Evolutionary conservation across 2,113 vertebrate species (phyloP).

Genomic region (Neodontobutis hainanensis): DNA sequence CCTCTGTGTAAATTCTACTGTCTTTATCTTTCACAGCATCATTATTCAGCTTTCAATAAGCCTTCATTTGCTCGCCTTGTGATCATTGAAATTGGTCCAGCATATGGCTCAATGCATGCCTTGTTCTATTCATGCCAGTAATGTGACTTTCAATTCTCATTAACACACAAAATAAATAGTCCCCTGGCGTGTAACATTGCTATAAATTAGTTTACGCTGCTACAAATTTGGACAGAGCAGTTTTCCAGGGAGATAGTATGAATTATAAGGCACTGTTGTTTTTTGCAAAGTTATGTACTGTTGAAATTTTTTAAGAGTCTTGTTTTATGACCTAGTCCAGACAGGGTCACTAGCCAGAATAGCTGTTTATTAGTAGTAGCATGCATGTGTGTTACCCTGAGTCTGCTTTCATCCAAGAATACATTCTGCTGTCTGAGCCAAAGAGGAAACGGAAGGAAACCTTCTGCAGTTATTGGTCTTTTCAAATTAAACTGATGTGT

Average conservation of each 20-base stretch:
- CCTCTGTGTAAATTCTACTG: conserved; percentile 39
- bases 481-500: conserved; percentile 43
- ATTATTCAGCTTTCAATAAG: conserved; percentile 64
- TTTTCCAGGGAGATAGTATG: conserved; percentile 21
- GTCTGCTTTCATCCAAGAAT: conserved; percentile 41
- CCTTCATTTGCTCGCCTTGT: conserved; percentile 53
- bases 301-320: neutral
- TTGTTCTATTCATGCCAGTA: conserved; percentile 69
- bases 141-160: conserved; percentile 67
- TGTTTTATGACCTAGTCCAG: neutral
- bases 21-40: conserved; percentile 63
- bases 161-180: conserved; percentile 59
- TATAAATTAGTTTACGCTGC: conserved; percentile 59
- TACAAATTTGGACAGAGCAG: conserved; percentile 37
- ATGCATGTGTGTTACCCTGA: conserved; percentile 30
- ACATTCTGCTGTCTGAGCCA: conserved; percentile 48
- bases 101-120: conserved; percentile 62
- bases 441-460: conserved; percentile 47
- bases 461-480: conserved; percentile 41
- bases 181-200: conserved; percentile 46
- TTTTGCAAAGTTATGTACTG: neutral
- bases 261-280: neutral
- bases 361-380: conserved; percentile 21
- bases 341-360: neutral
- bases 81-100: conserved; percentile 60